Evolutionary conservation across 1,140 invertebrate species (phyloP).

Genomic region (Magallana ariakensis): DNA sequence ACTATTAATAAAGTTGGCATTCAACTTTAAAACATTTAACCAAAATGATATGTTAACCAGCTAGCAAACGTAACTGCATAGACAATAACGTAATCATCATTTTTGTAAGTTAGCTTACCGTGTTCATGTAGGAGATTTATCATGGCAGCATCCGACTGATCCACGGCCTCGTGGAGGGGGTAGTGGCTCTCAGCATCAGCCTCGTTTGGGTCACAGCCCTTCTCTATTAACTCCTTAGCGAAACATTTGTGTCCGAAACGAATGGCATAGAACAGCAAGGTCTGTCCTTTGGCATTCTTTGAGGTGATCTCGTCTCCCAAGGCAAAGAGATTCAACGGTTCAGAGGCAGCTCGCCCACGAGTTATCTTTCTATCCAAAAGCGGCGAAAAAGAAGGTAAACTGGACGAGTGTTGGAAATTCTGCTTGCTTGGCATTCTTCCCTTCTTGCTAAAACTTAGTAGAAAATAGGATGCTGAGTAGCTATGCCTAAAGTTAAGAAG

Average conservation of each 20-base stretch:
- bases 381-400: constrained; percentile 18
- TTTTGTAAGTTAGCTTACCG: constrained; percentile 35
- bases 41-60: too few relatives aligned
- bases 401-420: background rate
- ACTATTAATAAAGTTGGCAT: too few relatives aligned
- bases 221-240: constrained; percentile 48
- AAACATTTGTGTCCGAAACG: constrained; percentile 55
- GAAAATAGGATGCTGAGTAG: background rate
- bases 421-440: background rate
- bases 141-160: constrained; percentile 52
- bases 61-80: too few relatives aligned
- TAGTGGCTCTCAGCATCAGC: constrained; percentile 44
- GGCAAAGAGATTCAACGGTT: constrained; percentile 7
- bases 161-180: constrained; percentile 56
- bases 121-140: constrained; percentile 52
- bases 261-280: constrained; percentile 55
- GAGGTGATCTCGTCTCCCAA: constrained; percentile 50
- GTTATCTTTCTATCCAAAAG: background rate
- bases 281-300: constrained; percentile 42
- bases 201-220: constrained; percentile 53
- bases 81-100: too few relatives aligned
- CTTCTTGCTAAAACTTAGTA: background rate
- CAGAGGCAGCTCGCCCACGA: constrained; percentile 18
- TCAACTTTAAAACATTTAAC: too few relatives aligned
- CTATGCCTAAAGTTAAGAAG: background rate